These are phyloP conservation scores for Ferrisia virgata DNA, from an alignment of 2,888 invertebrate species.

Conservation along the genomic window DNA sequence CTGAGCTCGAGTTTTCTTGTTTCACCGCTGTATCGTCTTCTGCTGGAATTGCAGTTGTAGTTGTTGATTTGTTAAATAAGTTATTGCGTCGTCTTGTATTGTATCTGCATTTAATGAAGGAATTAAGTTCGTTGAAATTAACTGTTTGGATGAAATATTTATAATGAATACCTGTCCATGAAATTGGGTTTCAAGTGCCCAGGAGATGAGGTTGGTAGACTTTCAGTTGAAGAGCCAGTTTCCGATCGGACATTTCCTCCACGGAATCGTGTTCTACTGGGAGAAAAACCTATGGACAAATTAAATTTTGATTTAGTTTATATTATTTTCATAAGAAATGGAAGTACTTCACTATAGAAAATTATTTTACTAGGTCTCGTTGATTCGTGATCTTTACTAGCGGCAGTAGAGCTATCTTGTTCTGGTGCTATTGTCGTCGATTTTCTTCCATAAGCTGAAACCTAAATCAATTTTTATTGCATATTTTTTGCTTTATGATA, in stretches of 20 bases:
- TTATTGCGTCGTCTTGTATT: constrained; percentile 18
- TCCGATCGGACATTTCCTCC: neutral
- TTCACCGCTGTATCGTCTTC: neutral
- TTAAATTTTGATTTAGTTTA: neutral
- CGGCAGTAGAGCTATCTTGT: neutral
- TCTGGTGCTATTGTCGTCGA: constrained; percentile 52
- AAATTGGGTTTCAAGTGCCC: neutral
- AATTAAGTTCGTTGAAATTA: neutral
- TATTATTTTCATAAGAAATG: neutral
- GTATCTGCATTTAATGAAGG: constrained; percentile 6
- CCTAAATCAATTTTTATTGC: constrained; percentile 29
- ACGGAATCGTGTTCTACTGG: constrained; percentile 12
- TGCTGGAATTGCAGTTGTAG: constrained; percentile 2
- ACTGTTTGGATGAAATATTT: neutral
- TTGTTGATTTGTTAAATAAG: neutral
- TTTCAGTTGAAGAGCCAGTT: neutral
- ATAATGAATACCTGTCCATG: neutral
- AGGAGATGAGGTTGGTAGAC: neutral
- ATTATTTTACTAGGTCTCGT: constrained; percentile 16
- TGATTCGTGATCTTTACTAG: neutral
- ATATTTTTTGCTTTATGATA: neutral
- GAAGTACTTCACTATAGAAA: neutral
- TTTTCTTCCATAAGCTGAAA: constrained; percentile 49
- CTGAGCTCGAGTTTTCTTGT: constrained; percentile 53
- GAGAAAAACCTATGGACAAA: neutral